Evolutionary conservation across 2,888 invertebrate species (phyloP).

Genomic region (Ametastegia equiseti): DNA sequence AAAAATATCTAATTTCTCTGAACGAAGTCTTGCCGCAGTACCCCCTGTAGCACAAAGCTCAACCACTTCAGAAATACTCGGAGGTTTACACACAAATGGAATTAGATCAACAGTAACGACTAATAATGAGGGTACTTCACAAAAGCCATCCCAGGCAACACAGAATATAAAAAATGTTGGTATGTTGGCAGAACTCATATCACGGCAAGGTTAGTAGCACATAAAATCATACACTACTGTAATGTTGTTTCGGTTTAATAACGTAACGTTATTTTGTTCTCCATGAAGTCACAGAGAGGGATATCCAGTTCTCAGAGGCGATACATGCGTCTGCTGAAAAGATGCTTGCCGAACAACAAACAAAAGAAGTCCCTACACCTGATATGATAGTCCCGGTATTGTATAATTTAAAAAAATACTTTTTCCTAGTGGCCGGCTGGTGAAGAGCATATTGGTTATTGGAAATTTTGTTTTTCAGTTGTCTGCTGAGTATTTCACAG

Average conservation of each 20-base stretch:
- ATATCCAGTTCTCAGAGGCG: not conserved
- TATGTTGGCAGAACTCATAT: not conserved
- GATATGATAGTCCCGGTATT: not conserved
- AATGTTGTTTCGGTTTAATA: not conserved
- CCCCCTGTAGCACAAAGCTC: not conserved
- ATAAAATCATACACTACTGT: not conserved
- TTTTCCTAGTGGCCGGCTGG: not conserved
- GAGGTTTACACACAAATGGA: not conserved
- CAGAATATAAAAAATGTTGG: not conserved
- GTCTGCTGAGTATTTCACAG: not conserved
- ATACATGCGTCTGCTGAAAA: not conserved
- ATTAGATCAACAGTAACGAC: not conserved
- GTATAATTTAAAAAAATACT: not conserved
- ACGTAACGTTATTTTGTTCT: not conserved
- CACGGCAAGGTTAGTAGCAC: not conserved
- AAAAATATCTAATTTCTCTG: not conserved
- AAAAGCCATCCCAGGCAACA: not conserved
- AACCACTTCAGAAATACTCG: not conserved
- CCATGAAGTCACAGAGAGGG: not conserved
- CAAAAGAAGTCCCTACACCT: not conserved
- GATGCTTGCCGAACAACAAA: not conserved
- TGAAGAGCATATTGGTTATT: not conserved
- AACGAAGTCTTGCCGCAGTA: not conserved
- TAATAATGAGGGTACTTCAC: not conserved
- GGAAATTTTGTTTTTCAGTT: slow-evolving; percentile 3